Base-by-base conservation (phyloP, 2,113 vertebrate species). In the Tetraodon nigroviridis region DNA sequence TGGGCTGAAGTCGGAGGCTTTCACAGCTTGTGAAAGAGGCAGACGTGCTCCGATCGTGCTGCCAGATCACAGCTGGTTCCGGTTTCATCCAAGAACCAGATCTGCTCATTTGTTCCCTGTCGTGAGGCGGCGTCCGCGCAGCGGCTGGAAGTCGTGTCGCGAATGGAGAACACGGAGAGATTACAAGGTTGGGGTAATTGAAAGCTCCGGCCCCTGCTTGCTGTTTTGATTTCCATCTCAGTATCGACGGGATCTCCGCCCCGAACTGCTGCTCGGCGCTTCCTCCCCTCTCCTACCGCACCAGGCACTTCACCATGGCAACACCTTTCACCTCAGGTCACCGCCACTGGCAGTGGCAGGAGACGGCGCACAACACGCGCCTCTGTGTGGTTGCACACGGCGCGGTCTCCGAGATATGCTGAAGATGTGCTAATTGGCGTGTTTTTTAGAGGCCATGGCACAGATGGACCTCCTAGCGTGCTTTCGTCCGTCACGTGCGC, bases 381-480 rank as follows among this genome's bases (percentile, higher is more conserved):
- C 32, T 37, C 11, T 37, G 32, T 12, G 32, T 11, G 32, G 32
- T 37, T 37, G 12, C 32, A 37, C 32, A 37, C 32, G 12, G 15
- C 50, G 15, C 53, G 22, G 32, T 8, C 53, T 32, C 65, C 1
- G 13, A 41, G 69, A 61, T 57, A 66, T 55, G 52, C 45, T 65
- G 67, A 69, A 79, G 67, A 82, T 74, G 16, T 84, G 70, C 84
- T 83, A 40, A 48, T 21, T 21, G 64, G 42, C 68, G 42, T 62
- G 72, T 52, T 73, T 61, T 61, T 75, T 56, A 64, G 55, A 51
- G 54, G 59, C 78, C 61, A 67, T 56, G 14, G 67, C 73, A 73
- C 82, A 86, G 83, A 87, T 84, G 83, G 87, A 76, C 75, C 68
- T 71, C 78, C 60, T 82, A 80, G 76, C 62, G 55, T 74, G 83